Evolutionary conservation across 2,113 vertebrate genomes (phyloP), one percentile per base, ranked within the genome.

Genomic region (human (Homo sapiens)): DNA sequence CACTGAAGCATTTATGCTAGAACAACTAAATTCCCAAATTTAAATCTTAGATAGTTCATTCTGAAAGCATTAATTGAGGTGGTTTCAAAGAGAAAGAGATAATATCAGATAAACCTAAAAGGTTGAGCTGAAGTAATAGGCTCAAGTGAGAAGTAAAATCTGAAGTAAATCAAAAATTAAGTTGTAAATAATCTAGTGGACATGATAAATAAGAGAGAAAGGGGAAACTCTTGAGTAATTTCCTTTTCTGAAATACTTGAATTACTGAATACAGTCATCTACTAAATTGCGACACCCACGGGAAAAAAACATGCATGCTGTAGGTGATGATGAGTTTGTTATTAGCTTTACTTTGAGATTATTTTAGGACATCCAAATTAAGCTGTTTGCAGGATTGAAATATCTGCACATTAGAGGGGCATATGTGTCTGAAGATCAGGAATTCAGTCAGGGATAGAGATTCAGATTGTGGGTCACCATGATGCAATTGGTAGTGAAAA

Each of bases 161-260:
- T 70, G n/a, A 68, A 90, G n/a, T 48, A 76, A 76, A 48, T 45
- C 38, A 66, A 38, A 91, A 6, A 91, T 76, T 80, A 76, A 93
- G 38, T 61, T 91, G 30, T 66, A 88, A 93, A 76, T 75, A 64
- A 88, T 85, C 83, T 83, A 30, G 38, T 89, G n/a, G 30, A 8
- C 9, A 35, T 18, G 1, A n/a, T 43, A 12, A 80, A 32, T 32
- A 16, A 59, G 16, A 68, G 4, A 25, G 10, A 38, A 81, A 90
- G 14, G 12, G 10, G 20, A 45, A 72, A 73, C 35, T 48, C 35
- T 73, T 66, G 16, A 94, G 66, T 95, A 86, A 64, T 40, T 84
- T 92, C 10, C 8, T 70, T 73, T 89, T 90, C 68, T 9, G 61
- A 43, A 76, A 18, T 40, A 7, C 22, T 12, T 81, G 25, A 92